phyloP scores from a whole-genome alignment of 2,113 vertebrate genomes.

The Dasypus novemcinctus region DNA sequence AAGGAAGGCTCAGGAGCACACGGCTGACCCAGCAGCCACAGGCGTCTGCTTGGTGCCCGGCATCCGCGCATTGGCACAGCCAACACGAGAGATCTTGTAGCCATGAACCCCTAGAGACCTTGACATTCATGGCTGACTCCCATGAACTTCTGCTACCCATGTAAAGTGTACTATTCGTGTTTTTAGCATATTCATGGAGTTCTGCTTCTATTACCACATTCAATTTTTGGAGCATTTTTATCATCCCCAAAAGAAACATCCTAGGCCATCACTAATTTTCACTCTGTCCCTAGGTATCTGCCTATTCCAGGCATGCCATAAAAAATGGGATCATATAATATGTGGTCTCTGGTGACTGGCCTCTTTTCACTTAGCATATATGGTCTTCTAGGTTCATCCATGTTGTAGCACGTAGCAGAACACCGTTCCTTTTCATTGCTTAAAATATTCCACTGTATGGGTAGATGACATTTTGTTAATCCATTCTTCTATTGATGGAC shows the following conservation, averaged over 20 bases:
- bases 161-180: not conserved
- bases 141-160: not conserved
- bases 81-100: not conserved
- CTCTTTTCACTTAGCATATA: not conserved
- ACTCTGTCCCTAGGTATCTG: not conserved
- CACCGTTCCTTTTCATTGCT: not conserved
- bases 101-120: not conserved
- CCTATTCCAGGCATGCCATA: not conserved
- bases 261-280: not conserved
- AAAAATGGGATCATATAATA: not conserved
- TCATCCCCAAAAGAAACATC: not conserved
- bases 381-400: not conserved
- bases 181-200: not conserved
- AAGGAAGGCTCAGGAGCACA: not conserved
- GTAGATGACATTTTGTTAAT: not conserved
- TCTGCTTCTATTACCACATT: not conserved
- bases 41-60: not conserved
- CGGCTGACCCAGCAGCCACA: not conserved
- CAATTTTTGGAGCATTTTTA: slow-evolving; percentile 9
- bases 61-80: not conserved
- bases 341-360: not conserved
- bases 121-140: not conserved
- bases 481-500: not conserved
- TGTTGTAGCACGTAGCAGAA: not conserved
- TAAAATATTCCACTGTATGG: not conserved